Evolutionary conservation across 2,888 invertebrate species (phyloP).

Genomic region (Nomada ruficornis): DNA sequence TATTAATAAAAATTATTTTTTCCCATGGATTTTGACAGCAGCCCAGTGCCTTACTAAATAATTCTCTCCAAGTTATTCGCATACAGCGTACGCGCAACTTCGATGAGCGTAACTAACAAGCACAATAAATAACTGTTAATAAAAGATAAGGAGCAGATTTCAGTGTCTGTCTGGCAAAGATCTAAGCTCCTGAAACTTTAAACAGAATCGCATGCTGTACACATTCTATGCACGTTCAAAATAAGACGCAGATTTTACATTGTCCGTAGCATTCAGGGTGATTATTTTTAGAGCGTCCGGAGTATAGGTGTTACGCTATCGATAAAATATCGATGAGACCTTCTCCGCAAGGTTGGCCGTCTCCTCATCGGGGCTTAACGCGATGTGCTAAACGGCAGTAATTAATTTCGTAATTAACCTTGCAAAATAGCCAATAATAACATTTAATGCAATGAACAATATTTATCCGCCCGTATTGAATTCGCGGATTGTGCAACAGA

Average conservation of each 20-base stretch:
- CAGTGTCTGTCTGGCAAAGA: neutral
- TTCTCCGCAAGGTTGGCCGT: constrained; percentile 57
- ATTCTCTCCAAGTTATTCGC: too few relatives aligned
- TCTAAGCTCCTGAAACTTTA: neutral
- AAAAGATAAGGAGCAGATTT: neutral
- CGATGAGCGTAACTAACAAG: neutral
- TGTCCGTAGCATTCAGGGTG: constrained; percentile 36
- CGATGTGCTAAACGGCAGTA: constrained; percentile 31
- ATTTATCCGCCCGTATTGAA: neutral
- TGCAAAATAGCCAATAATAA: constrained; percentile 35
- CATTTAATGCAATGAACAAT: neutral
- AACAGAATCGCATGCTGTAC: neutral
- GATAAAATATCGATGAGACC: constrained; percentile 61
- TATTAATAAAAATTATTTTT: too few relatives aligned
- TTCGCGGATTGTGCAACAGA: neutral
- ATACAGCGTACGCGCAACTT: too few relatives aligned
- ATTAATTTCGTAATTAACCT: constrained; percentile 53
- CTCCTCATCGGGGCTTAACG: constrained; percentile 22
- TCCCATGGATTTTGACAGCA: too few relatives aligned
- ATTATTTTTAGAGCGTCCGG: constrained; percentile 56
- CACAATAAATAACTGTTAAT: neutral
- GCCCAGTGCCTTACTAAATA: too few relatives aligned
- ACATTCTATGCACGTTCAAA: neutral
- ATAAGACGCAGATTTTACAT: constrained; percentile 40
- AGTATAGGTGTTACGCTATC: constrained; percentile 50